Evolutionary conservation across 2,797 vertebrate species (phyloP).

Genomic region (Chromis chromis): DNA sequence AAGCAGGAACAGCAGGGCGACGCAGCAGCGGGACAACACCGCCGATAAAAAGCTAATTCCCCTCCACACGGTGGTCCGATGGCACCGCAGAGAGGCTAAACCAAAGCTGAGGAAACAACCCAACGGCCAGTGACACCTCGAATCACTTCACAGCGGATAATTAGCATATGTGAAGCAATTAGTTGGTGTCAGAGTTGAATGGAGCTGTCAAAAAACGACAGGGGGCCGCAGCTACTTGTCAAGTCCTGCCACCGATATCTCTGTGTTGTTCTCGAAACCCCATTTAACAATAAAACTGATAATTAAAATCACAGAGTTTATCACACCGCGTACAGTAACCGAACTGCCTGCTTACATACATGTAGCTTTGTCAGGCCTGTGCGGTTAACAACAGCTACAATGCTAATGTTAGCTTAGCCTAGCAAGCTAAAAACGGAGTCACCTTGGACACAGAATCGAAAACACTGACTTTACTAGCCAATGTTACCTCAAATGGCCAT

Average conservation of each 20-base stretch:
- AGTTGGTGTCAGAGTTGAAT: slow-evolving; percentile 1
- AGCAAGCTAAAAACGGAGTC: slow-evolving; percentile 71
- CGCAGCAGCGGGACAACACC: neutral
- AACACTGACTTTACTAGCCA: slow-evolving; percentile 17
- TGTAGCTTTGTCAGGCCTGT: slow-evolving; percentile 34
- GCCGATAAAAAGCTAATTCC: neutral
- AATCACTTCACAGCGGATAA: neutral
- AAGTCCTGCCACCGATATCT: neutral
- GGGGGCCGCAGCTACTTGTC: neutral
- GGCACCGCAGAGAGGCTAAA: slow-evolving; percentile 25
- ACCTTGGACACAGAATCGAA: slow-evolving; percentile 78
- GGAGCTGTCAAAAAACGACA: slow-evolving; percentile 12
- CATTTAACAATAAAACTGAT: neutral
- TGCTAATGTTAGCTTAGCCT: slow-evolving; percentile 56
- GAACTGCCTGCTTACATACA: neutral
- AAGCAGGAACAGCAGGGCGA: slow-evolving; percentile 15
- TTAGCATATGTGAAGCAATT: slow-evolving; percentile 30
- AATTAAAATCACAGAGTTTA: neutral
- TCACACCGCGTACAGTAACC: neutral
- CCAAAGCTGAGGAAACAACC: neutral
- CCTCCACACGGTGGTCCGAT: neutral
- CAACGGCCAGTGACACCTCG: neutral
- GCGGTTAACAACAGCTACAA: slow-evolving; percentile 7
- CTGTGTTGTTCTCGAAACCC: neutral
- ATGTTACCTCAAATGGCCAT: rapidly evolving